Conservation (phyloP, 2,113 vertebrate genomes). For the Turnix velox region DNA sequence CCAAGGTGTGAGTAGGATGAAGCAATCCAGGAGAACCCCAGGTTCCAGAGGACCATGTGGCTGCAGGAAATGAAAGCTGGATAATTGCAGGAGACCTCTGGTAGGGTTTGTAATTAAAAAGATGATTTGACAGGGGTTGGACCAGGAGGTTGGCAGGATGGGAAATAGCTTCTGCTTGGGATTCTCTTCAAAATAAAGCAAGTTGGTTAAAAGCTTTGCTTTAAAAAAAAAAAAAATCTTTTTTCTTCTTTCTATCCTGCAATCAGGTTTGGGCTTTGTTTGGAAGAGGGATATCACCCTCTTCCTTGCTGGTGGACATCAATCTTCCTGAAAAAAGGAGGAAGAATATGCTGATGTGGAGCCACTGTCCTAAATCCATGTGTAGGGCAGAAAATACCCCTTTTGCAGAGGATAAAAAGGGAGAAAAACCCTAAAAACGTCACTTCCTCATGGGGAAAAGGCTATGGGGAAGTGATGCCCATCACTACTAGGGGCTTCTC, state of each 20-base stretch:
- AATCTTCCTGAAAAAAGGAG: no score
- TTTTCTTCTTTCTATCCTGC: no score
- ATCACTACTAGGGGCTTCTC: not conserved
- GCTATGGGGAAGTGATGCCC: not conserved
- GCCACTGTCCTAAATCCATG: no score
- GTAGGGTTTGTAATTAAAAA: not conserved
- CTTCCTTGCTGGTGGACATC: no score
- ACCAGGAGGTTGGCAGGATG: not conserved
- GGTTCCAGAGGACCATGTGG: not conserved
- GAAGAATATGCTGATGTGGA: no score
- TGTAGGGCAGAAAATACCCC: not conserved
- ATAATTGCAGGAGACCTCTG: not conserved
- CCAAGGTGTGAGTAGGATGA: not conserved
- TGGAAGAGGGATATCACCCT: no score
- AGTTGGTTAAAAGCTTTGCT: no score
- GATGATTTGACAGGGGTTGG: not conserved
- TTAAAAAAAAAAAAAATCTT: not conserved
- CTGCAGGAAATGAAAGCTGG: not conserved
- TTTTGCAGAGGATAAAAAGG: not conserved
- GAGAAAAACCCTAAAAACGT: not conserved
- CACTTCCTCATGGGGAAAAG: rapidly evolving
- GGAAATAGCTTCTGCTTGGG: not conserved
- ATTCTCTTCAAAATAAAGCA: no score
- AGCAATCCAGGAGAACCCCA: not conserved
- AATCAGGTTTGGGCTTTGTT: no score